These are phyloP conservation scores for Hypsopygia costalis DNA, from an alignment of 2,888 invertebrate species.

Conservation along the genomic window DNA sequence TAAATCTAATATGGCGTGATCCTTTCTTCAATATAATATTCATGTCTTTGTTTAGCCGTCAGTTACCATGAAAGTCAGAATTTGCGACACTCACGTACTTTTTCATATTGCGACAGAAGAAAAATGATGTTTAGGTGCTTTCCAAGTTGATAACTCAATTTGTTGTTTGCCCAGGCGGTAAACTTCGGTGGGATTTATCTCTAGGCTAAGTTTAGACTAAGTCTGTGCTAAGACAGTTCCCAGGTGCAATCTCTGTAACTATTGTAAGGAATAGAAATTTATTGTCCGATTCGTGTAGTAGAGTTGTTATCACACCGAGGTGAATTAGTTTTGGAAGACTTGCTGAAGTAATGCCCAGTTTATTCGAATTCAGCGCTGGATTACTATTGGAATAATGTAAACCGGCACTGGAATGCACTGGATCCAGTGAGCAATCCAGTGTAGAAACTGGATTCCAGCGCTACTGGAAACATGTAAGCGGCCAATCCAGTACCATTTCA, in stretches of 20 bases:
- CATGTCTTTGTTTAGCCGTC: neutral
- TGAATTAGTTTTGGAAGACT: no score
- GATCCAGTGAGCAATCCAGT: no score
- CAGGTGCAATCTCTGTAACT: constrained; percentile 70
- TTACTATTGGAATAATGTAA: no score
- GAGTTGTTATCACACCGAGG: constrained; percentile 34
- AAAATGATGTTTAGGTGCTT: constrained; percentile 36
- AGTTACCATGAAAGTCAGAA: neutral
- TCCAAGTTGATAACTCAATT: constrained; percentile 57
- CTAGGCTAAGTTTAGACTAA: constrained; percentile 54
- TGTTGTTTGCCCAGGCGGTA: constrained; percentile 43
- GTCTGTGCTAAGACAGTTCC: constrained; percentile 58
- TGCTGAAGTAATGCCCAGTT: no score
- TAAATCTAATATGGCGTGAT: no score
- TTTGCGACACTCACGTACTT: constrained; percentile 9
- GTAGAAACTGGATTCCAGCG: no score
- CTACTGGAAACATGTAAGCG: no score
- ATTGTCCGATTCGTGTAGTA: constrained; percentile 48
- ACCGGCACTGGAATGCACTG: no score
- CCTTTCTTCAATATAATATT: neutral
- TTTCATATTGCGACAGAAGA: constrained; percentile 27
- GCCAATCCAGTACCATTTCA: no score
- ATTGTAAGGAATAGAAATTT: constrained; percentile 71
- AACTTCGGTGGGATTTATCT: constrained; percentile 57
- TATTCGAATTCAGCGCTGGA: no score